These are phyloP conservation scores for Isaurus tuberculatus DNA, from an alignment of 92 coral and sea anemone species.

Conservation along the genomic window DNA sequence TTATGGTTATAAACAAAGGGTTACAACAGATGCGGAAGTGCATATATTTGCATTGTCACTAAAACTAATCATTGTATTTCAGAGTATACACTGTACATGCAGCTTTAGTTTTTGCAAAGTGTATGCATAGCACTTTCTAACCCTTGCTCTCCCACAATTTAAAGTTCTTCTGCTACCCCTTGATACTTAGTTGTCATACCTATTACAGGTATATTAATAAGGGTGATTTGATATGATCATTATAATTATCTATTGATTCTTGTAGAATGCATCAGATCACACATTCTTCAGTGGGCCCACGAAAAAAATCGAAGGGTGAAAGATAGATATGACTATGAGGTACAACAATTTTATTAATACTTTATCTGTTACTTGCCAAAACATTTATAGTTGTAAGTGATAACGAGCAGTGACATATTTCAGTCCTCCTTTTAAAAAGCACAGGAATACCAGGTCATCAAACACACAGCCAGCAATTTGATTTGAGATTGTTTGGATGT, in stretches of 20 bases:
- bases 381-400: no score
- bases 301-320: slow-evolving; percentile 66
- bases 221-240: not conserved
- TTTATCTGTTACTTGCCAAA: no score
- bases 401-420: no score
- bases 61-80: slow-evolving; percentile 1
- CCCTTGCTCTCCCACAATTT: not conserved
- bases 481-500: no score
- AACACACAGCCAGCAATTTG: no score
- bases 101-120: not conserved
- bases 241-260: slow-evolving; percentile 18
- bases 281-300: slow-evolving; percentile 61
- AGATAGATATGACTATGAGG: slow-evolving; percentile 68
- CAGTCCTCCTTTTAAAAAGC: no score
- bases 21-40: slow-evolving; percentile 1
- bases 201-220: no score
- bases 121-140: not conserved
- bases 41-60: slow-evolving; percentile 1
- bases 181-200: no score
- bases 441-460: no score
- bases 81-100: not conserved
- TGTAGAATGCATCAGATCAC: slow-evolving; percentile 63
- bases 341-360: not conserved
- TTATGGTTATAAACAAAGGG: not conserved
- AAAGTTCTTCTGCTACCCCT: no score